A percentile compares a stretch with the other conserved stretches of the same genome.
Evolutionary conservation across 2,113 vertebrate genomes (phyloP).

Genomic region (Eleginops maclovinus): DNA sequence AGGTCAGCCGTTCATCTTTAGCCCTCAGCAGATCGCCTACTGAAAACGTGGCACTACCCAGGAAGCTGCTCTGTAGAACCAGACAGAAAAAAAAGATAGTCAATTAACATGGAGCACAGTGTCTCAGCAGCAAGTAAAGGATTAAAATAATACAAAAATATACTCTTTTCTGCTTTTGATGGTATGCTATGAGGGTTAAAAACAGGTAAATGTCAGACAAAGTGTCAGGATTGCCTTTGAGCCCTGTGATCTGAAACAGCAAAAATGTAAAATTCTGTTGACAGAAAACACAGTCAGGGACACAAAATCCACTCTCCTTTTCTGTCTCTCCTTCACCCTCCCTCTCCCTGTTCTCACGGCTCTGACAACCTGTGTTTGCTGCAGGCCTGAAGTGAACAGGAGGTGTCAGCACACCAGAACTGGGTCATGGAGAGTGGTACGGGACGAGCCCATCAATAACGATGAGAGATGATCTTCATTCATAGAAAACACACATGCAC

Average conservation of each 20-base stretch:
- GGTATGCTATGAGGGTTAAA: neutral
- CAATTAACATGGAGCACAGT: neutral
- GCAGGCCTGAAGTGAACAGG: constrained; percentile 64
- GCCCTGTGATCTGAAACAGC: constrained; percentile 5
- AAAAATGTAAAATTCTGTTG: neutral
- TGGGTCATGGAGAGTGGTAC: constrained; percentile 75
- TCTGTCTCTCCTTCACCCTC: constrained; percentile 32
- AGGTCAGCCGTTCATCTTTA: constrained; percentile 90
- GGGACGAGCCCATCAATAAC: constrained; percentile 74
- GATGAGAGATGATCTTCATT: constrained; percentile 63
- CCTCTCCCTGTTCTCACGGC: constrained; percentile 34
- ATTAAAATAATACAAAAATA: neutral
- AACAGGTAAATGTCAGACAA: neutral
- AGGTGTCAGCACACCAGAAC: constrained; percentile 69
- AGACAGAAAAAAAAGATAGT: constrained; percentile 51
- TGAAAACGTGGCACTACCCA: constrained; percentile 92
- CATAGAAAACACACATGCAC: constrained; percentile 23
- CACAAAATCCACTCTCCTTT: neutral
- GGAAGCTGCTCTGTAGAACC: constrained; percentile 88
- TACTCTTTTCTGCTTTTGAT: neutral
- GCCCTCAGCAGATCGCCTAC: constrained; percentile 92
- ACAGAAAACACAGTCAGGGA: neutral
- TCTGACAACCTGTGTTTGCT: constrained; percentile 68
- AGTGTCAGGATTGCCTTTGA: neutral
- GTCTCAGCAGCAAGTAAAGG: neutral